phyloP scores from a whole-genome alignment of 2,113 vertebrate genomes.

The Catharus bicknelli region DNA sequence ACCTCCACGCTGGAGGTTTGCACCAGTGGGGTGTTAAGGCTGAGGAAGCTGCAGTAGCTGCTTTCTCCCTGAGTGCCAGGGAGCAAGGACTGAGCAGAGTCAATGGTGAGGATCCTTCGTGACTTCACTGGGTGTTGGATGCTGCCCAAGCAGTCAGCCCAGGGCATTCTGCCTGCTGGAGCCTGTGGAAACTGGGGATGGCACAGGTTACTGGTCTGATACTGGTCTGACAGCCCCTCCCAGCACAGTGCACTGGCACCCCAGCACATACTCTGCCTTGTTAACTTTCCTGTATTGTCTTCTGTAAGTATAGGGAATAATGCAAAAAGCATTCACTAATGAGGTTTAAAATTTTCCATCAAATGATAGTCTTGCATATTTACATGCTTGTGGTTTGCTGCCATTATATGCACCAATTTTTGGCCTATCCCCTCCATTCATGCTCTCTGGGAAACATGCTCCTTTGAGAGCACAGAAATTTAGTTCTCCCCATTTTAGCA shows the following conservation, averaged over 20 bases:
- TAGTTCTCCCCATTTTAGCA: neutral
- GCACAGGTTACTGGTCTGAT: neutral
- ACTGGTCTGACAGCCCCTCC: neutral
- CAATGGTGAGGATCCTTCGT: neutral
- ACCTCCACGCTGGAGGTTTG: neutral
- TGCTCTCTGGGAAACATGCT: neutral
- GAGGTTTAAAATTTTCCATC: constrained; percentile 35
- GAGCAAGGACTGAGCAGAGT: neutral
- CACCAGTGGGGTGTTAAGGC: accelerated
- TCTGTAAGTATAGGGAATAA: constrained; percentile 20
- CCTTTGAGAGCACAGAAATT: neutral
- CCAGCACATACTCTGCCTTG: neutral
- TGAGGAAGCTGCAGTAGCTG: neutral
- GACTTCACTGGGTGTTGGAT: neutral
- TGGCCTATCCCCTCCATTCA: neutral
- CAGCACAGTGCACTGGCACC: neutral
- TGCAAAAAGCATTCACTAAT: constrained; percentile 32
- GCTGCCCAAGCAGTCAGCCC: neutral
- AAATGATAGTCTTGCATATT: neutral
- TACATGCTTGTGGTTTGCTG: constrained; percentile 32
- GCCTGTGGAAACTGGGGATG: neutral
- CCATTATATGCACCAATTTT: neutral
- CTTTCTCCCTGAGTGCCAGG: neutral
- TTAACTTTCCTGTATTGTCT: constrained; percentile 17
- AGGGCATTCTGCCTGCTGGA: neutral